Base-by-base conservation (phyloP, 2,888 invertebrate genomes). In the Drosophila diplacantha region DNA sequence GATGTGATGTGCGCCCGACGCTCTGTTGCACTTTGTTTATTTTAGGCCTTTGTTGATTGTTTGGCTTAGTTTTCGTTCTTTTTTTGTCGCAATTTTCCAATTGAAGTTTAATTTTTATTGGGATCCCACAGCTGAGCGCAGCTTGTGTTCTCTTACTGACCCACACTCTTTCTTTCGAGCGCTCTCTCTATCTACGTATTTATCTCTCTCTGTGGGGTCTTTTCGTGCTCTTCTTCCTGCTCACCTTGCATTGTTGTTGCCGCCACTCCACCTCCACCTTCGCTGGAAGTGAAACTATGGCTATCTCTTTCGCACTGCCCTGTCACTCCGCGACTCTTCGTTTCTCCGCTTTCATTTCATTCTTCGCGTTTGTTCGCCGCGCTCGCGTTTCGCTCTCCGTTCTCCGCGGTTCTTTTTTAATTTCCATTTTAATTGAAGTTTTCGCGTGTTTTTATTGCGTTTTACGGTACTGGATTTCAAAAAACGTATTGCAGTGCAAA, bases 1-100 rank as follows among this genome's bases (percentile, higher is more conserved):
- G 65, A 71, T 71, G 64, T 69, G 62, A 75, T 68, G 73, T 58
- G 65, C 71, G 61, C 66, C 75, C 66, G 60, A 54, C 18, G 18
- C 50, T 6, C 38, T 14, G 38, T 26, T 59, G 70, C 62, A 51
- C 32, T 53, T 63, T 74, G 57, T 68, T 61, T 65, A 52, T 41
- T 67, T 55, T 38, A 12, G 35, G 60, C 59, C 54, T 74, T 72
- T 83, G 70, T 83, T 77, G 69, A 65, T 52, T 81, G 71, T 79
- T 82, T 74, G 63, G 68, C 51, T 54, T 75, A 51, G 44, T 46
- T 31, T 46, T 46, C 31, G 18, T 63, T 35, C 63, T 57, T 64
- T 73, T 70, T 80, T 82, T 82, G 77, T 77, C 82, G 80, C 77
- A 82, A 73, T 65, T 71, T 73, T 71, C 55, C 61, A 62, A 71